Percentiles rank a stretch among this genome's conserved stretches.
These are phyloP conservation scores for Hyles vespertilio DNA, from an alignment of 1,140 invertebrate genomes.

Conservation along the genomic window DNA sequence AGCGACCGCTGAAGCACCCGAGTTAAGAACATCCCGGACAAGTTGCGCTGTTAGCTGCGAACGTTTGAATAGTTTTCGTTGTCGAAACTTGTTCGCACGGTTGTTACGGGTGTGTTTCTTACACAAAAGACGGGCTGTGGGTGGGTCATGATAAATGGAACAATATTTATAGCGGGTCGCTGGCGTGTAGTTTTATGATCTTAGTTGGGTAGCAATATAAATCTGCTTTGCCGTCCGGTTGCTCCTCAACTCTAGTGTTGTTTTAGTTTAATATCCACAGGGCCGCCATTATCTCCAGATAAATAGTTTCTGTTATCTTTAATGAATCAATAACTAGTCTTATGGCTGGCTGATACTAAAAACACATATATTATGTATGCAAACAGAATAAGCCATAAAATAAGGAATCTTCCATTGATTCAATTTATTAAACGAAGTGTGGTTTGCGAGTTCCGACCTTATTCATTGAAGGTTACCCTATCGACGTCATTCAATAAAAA, in stretches of 20 bases:
- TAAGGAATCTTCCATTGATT: too few relatives aligned
- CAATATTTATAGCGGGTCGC: conserved; percentile 60
- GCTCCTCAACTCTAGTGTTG: conserved; percentile 32
- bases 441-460: too few relatives aligned
- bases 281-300: too few relatives aligned
- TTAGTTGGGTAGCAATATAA: conserved; percentile 71
- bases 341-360: too few relatives aligned
- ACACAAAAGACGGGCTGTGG: conserved; percentile 61
- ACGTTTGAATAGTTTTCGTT: conserved; percentile 64
- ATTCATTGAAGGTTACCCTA: too few relatives aligned
- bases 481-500: too few relatives aligned
- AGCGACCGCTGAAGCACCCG: conserved; percentile 62
- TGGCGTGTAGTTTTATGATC: conserved; percentile 70
- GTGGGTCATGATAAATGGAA: conserved; percentile 64
- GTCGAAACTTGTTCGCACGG: conserved; percentile 64
- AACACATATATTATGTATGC: too few relatives aligned
- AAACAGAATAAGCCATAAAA: too few relatives aligned
- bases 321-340: too few relatives aligned
- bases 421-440: too few relatives aligned
- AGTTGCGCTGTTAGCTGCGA: conserved; percentile 65
- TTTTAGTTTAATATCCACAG: conserved; percentile 30
- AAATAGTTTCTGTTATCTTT: conserved; percentile 8
- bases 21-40: conserved; percentile 69
- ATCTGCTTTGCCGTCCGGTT: conserved; percentile 58
- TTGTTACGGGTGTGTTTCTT: conserved; percentile 64